phyloP scores from a whole-genome alignment of 2,888 invertebrate species.

The Apotomis capreana region DNA sequence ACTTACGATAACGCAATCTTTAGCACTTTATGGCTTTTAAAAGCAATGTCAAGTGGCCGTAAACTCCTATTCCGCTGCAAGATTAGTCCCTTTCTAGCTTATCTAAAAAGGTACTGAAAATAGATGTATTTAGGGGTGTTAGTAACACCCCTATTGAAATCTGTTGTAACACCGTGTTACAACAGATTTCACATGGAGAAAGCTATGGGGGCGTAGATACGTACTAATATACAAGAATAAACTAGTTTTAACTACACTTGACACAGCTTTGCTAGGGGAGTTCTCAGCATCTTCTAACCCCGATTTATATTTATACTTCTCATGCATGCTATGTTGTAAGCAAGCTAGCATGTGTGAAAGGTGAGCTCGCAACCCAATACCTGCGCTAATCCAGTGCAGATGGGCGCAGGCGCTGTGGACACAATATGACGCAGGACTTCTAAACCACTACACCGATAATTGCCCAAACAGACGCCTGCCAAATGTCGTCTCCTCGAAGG shows the following conservation, averaged over 20 bases:
- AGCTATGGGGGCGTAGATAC: too few relatives aligned
- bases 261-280: too few relatives aligned
- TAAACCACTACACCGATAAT: slow-evolving; percentile 78
- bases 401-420: slow-evolving; percentile 56
- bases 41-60: slow-evolving; percentile 55
- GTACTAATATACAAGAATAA: too few relatives aligned
- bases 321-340: slow-evolving; percentile 41
- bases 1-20: slow-evolving; percentile 57
- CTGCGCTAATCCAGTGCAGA: slow-evolving; percentile 71
- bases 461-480: slow-evolving; percentile 69
- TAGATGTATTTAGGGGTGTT: too few relatives aligned
- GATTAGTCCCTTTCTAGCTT: slow-evolving; percentile 25
- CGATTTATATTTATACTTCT: too few relatives aligned
- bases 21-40: slow-evolving; percentile 54
- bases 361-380: slow-evolving; percentile 68
- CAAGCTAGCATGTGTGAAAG: slow-evolving; percentile 63
- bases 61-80: slow-evolving; percentile 47
- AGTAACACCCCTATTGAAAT: too few relatives aligned
- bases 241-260: too few relatives aligned
- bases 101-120: not conserved
- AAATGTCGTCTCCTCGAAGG: slow-evolving; percentile 62
- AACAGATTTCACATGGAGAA: too few relatives aligned
- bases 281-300: too few relatives aligned
- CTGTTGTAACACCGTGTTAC: too few relatives aligned
- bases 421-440: slow-evolving; percentile 72